Conservation (phyloP, 2,113 vertebrate species). For the Oxygymnocypris stewartii region DNA sequence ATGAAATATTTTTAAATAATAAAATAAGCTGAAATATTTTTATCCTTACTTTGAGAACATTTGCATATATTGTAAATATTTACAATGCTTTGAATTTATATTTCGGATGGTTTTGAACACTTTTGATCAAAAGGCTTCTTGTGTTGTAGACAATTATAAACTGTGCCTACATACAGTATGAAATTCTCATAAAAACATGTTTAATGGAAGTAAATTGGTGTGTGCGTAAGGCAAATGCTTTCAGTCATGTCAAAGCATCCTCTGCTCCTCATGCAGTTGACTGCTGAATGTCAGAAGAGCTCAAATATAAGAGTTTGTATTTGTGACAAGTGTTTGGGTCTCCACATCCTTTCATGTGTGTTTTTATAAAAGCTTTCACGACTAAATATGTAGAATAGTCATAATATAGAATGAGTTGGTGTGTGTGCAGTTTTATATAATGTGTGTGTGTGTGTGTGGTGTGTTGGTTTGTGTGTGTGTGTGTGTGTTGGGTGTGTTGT, state of each 20-base stretch:
- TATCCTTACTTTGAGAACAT: not conserved
- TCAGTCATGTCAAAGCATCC: not conserved
- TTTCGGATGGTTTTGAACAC: not conserved
- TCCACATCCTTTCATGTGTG: not conserved
- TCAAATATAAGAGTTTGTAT: not conserved
- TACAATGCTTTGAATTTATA: not conserved
- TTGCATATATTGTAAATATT: not conserved
- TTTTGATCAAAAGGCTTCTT: not conserved
- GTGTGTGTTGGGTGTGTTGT: too few relatives aligned
- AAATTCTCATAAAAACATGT: not conserved
- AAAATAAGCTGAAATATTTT: not conserved
- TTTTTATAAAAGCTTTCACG: not conserved
- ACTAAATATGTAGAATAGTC: not conserved
- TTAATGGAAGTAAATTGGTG: not conserved
- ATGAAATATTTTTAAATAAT: too few relatives aligned
- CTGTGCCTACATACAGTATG: not conserved
- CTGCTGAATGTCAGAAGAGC: not conserved
- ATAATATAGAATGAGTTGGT: not conserved
- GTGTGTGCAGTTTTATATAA: not conserved
- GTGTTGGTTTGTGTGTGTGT: too few relatives aligned
- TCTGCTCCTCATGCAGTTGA: not conserved
- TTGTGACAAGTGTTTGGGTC: too few relatives aligned
- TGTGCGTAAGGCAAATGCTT: not conserved
- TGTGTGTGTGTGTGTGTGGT: constrained; percentile 9
- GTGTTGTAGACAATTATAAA: not conserved